A percentile compares a stretch with the other conserved stretches of the same genome.
Conservation (phyloP, 1,140 invertebrate species). For the Pogonomyrmex barbatus region DNA sequence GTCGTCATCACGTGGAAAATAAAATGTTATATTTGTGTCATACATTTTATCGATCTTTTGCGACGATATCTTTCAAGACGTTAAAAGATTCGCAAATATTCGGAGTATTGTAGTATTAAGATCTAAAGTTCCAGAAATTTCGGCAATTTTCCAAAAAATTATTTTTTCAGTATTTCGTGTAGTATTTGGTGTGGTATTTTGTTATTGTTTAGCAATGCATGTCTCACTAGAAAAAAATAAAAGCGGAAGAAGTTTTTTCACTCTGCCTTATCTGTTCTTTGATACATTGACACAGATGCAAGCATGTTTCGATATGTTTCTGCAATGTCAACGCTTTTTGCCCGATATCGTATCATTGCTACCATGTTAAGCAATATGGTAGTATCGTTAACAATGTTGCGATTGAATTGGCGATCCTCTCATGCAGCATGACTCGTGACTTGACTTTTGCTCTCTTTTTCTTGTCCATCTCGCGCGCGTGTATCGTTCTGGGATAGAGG, state of each 20-base stretch:
- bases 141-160: not conserved
- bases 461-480: not conserved
- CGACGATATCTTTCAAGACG: too few species aligned
- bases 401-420: conserved; percentile 30
- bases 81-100: not conserved
- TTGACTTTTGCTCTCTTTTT: conserved; percentile 29
- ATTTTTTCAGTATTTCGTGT: too few species aligned
- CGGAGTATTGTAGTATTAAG: not conserved
- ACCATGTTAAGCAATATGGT: not conserved
- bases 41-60: not conserved
- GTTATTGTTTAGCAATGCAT: not conserved
- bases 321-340: conserved; percentile 4
- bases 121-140: not conserved
- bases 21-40: not conserved
- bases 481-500: conserved; percentile 1
- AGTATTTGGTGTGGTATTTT: not conserved
- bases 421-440: conserved; percentile 1
- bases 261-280: not conserved
- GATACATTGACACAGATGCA: not conserved
- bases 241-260: not conserved
- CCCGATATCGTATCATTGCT: conserved; percentile 5
- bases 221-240: not conserved
- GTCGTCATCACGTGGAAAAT: not conserved
- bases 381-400: conserved; percentile 14
- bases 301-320: not conserved